Percentiles rank a stretch among this genome's conserved stretches.
Conservation (phyloP, 1,140 invertebrate genomes). For the Cephus cinctus region DNA sequence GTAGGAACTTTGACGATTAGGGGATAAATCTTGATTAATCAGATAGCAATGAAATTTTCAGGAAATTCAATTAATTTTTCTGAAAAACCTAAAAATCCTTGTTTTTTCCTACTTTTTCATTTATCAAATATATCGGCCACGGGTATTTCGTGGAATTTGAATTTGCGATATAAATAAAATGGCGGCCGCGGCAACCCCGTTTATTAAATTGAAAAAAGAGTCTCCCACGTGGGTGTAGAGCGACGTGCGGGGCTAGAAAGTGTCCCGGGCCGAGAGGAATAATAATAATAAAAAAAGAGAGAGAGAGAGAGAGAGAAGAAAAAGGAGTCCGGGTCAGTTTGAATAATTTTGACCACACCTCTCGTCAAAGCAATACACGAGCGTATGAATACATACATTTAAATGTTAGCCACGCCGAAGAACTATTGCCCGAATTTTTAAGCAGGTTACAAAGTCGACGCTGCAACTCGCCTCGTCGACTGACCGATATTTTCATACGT, state of each 20-base stretch:
- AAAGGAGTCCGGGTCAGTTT: conserved; percentile 55
- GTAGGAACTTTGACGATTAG: too few relatives aligned
- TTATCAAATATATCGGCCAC: too few relatives aligned
- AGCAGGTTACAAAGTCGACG: conserved; percentile 9
- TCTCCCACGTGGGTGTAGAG: conserved; percentile 54
- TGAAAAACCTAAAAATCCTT: too few relatives aligned
- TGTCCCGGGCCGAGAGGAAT: conserved; percentile 41
- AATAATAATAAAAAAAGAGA: conserved; percentile 1
- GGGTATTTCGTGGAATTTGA: too few relatives aligned
- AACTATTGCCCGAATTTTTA: conserved; percentile 53
- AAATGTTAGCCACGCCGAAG: conserved; percentile 43
- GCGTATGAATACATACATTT: conserved; percentile 57
- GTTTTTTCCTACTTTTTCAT: too few relatives aligned
- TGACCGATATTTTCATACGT: conserved; percentile 35
- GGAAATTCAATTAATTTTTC: too few relatives aligned
- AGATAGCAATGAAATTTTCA: too few relatives aligned
- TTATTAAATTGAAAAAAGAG: too few relatives aligned
- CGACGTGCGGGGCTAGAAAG: conserved; percentile 44
- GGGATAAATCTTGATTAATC: too few relatives aligned
- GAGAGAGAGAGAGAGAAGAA: conserved; percentile 32
- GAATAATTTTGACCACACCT: conserved; percentile 60
- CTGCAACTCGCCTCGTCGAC: conserved; percentile 20
- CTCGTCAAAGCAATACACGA: conserved; percentile 51
- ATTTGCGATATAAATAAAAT: too few relatives aligned
- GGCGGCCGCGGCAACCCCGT: too few relatives aligned